Base-by-base conservation (phyloP, 2,113 vertebrate genomes). In the Actenoides hombroni region DNA sequence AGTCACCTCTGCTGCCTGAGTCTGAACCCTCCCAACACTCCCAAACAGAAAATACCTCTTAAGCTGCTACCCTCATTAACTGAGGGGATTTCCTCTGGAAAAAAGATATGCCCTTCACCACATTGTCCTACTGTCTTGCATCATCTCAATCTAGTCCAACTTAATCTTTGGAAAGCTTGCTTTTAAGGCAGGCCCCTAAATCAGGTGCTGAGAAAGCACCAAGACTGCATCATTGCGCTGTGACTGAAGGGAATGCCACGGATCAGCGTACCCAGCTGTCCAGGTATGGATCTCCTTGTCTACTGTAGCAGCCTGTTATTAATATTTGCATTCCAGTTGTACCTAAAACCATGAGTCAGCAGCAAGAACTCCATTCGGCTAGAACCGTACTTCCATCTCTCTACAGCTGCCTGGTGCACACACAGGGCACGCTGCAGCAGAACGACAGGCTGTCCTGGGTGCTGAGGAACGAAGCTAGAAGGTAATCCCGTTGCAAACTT, bases 361-460 rank as follows among this genome's bases (percentile, higher is more conserved):
- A 75, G 53, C 12, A 51, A 77, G 33, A 80, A 65, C 67, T 61
- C 37, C 14, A 23, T 56, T 49, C 54, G 69, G 71, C 18, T 57
- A 80, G 59, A 56, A 16, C 11, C 63, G 26, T 15, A 35, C 44
- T 71, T 35, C 13, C 1, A n/a, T 5, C 14, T 40, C 14, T 7
- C n/a, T 51, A 37, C 48, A 75, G 28, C 59, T 44, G 14, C 10
- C 64, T 67, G 31, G 10, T 3, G 29, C 11, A 54, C 17, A 51
- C 28, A 11, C 0, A 63, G 42, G 1, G 0, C 10, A 13, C 29
- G 9, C 16, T 39, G 1, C n/a, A 35, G 44, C 6, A 42, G 37
- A 31, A n/a, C 6, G 12, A 54, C 40, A 80, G n/a, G n/a, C 21
- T 78, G 28, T 21, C 28, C 83, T 44, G 16, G 7, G 0, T 26